Evolutionary conservation across 37 sponge, comb jelly and placozoan species (phyloP), one percentile per base, ranked within the genome.

Genomic region (Oopsacas minuta): DNA sequence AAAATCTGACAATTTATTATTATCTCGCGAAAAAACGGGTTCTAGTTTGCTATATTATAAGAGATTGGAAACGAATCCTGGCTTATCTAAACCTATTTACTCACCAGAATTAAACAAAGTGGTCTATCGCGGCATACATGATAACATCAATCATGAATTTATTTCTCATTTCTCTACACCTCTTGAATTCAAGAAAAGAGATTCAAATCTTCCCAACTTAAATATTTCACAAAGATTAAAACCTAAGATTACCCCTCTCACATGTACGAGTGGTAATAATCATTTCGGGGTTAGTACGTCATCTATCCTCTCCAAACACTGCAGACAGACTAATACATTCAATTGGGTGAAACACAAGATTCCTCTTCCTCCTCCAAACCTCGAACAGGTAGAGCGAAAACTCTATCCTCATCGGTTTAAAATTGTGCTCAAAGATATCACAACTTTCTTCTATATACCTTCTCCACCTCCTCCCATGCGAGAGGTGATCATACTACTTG

Each of bases 381-480:
- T 61, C 75, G 75, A 61, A 61, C 32, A 20, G 75, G 75, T 61
- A n/a, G 75, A 61, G 30, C 75, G 75, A 12, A 61, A 61, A 61
- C 75, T 61, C 1, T 61, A 61, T 34, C 75, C 75, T 32, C 75
- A 61, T 12, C 75, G 75, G 1, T 61, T 61, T 12, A 61, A 61
- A n/a, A 61, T 61, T 25, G 28, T 20, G 28, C 22, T 61, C 28
- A 34, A 61, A 61, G 75, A 61, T 32, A 61, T 61, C 5, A 32
- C 75, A 12, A 20, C 22, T 20, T 61, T 61, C 75, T 20, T 61
- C 28, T 34, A 34, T 20, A 61, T 61, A 25, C 75, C 75, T 61
- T 32, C 75, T 3, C 75, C 75, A 3, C 75, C 75, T 25, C 75
- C 75, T 12, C 75, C 22, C 75, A 61, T 61, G 75, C 75, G 32